These are phyloP conservation scores for Australoheros facetus DNA, from an alignment of 2,797 vertebrate species.

Conservation along the genomic window DNA sequence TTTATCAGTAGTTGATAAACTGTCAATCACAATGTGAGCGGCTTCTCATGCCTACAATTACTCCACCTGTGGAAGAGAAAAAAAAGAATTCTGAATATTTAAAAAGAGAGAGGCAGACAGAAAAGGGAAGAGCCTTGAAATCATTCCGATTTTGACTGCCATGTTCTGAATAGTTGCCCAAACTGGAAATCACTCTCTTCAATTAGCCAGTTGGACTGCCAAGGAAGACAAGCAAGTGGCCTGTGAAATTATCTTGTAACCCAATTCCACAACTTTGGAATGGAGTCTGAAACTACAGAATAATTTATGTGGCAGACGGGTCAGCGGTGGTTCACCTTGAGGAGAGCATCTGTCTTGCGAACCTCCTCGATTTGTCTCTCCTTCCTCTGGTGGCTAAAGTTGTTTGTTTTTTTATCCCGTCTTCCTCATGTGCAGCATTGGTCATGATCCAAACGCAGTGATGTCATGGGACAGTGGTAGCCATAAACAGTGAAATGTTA, in stretches of 20 bases:
- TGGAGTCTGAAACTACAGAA: conserved; percentile 84
- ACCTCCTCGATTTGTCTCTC: conserved; percentile 35
- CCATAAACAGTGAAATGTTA: conserved; percentile 24
- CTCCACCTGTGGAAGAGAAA: conserved; percentile 9
- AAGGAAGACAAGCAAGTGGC: conserved; percentile 88
- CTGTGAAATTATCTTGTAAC: conserved; percentile 89
- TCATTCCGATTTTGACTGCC: conserved; percentile 79
- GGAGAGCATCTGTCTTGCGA: conserved; percentile 69
- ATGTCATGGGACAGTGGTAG: conserved; percentile 46
- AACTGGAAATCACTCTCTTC: conserved; percentile 84
- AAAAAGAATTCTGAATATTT: conserved; percentile 47
- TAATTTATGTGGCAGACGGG: conserved; percentile 83
- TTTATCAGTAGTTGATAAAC: conserved; percentile 55
- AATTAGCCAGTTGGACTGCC: conserved; percentile 88
- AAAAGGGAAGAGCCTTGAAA: conserved; percentile 66
- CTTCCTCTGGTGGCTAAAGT: conserved; percentile 32
- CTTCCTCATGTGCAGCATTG: conserved; percentile 15
- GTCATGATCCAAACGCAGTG: conserved; percentile 40
- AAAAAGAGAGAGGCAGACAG: conserved; percentile 4
- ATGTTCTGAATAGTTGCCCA: conserved; percentile 81
- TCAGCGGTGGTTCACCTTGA: conserved; percentile 81
- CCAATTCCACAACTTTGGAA: conserved; percentile 87
- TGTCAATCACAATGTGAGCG: conserved; percentile 46
- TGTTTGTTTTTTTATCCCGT: conserved; percentile 4
- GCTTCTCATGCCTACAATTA: conserved; percentile 32